phyloP scores from a whole-genome alignment of 2,797 vertebrate species.

The Sylvia borin region DNA sequence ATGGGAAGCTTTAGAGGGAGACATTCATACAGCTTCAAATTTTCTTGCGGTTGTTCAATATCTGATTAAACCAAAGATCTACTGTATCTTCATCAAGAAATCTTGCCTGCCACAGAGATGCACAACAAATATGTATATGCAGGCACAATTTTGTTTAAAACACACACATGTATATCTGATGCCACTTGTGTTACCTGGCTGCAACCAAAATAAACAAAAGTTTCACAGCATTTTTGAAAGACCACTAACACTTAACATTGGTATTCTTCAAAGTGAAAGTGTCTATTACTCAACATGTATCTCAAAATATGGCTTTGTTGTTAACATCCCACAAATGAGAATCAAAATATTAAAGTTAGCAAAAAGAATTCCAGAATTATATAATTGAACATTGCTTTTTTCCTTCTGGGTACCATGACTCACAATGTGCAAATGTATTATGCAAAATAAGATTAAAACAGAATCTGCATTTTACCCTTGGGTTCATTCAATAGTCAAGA shows the following conservation, averaged over 20 bases:
- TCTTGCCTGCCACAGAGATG: not conserved
- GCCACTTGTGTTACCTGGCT: not conserved
- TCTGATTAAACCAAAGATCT: not conserved
- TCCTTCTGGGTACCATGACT: slow-evolving; percentile 69
- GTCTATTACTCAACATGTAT: not conserved
- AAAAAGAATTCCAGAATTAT: not conserved
- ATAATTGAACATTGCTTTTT: slow-evolving; percentile 54
- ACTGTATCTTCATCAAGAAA: not conserved
- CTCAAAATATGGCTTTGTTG: slow-evolving; percentile 5
- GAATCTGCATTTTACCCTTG: slow-evolving; percentile 67
- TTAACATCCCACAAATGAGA: slow-evolving; percentile 11
- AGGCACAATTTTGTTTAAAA: not conserved
- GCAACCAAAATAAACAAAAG: not conserved
- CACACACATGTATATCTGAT: not conserved
- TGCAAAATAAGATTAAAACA: slow-evolving; percentile 73
- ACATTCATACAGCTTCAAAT: not conserved
- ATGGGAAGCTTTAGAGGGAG: not conserved
- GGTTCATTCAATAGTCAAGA: slow-evolving; percentile 69
- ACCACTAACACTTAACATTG: not conserved
- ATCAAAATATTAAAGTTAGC: slow-evolving; percentile 25
- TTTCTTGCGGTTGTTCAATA: not conserved
- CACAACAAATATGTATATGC: not conserved
- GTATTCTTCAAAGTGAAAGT: not conserved
- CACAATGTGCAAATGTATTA: slow-evolving; percentile 66
- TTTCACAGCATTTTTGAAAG: not conserved